Base-by-base conservation (phyloP, 92 coral and sea anemone species). In the Porites evermanni region DNA sequence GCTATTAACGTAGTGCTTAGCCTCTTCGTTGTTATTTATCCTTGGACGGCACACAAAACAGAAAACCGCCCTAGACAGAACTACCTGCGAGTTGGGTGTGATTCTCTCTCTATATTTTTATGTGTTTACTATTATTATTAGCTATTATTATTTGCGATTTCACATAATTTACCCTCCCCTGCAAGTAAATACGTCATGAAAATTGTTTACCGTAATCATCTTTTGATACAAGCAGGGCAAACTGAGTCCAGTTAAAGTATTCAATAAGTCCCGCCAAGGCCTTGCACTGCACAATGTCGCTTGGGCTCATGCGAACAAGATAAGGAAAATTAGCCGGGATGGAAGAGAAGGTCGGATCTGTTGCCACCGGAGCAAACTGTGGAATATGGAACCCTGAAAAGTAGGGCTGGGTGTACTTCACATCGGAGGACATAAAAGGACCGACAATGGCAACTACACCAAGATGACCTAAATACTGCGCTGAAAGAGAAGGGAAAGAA, bases 361-460 rank as follows among this genome's bases (percentile, higher is more conserved):
- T 90, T 32, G 98, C 98, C 63, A 81, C 81, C 9, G 94, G 94
- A 14, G 95, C 91, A 63, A 92, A 68, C 59, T 90, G 91, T 1
- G 98, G 98, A 77, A 94, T 87, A 53, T 92, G 88, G 61, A 92
- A 84, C 19, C 93, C 84, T 53, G 91, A 79, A 56, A 91, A 92
- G 56, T 92, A 73, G 1, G 96, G 86, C 59, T 85, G 90, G 1
- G 92, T 86, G 51, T 84, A 88, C 64, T 88, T 93, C 5, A 94
- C 93, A 77, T 79, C 94, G 0, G 93, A 78, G 20, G 95, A 92
- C 70, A 90, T 90, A 12, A 50, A 69, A 10, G 98, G 98, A 44
- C 98, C 98, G 7, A 94, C 74, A 9, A 90, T 86, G 26, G 98
- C 98, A 8, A 91, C 81, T 16, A 92, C 94, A 9, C 98, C 96